These are phyloP conservation scores for Calvadosia cruxmelitensis DNA, from an alignment of 30 jellyfish, hydroid and myxozoan species.

Conservation along the genomic window DNA sequence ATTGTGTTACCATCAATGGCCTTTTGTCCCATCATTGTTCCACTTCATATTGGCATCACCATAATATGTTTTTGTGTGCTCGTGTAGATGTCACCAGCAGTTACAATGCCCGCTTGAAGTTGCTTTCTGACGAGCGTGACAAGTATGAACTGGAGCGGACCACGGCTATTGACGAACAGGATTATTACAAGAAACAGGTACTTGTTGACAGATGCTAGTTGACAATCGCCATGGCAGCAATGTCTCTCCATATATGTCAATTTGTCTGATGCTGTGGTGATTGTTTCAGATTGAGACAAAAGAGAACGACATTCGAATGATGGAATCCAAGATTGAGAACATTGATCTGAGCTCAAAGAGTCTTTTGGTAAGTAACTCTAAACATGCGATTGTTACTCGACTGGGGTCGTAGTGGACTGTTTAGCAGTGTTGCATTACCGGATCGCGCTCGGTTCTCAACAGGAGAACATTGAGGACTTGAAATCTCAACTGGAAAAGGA, in stretches of 20 bases:
- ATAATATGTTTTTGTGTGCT: too few relatives aligned
- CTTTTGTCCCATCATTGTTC: too few relatives aligned
- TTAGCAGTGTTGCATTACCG: too few relatives aligned
- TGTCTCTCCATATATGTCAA: not conserved
- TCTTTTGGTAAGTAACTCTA: not conserved
- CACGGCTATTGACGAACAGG: not conserved
- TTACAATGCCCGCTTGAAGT: not conserved
- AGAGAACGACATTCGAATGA: not conserved
- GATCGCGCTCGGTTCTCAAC: not conserved
- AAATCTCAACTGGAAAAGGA: not conserved
- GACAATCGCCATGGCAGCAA: too few relatives aligned
- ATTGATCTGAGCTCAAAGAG: not conserved
- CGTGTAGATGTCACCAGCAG: not conserved
- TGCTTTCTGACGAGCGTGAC: not conserved
- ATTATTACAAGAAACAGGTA: not conserved
- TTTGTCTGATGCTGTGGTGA: not conserved
- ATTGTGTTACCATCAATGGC: too few relatives aligned
- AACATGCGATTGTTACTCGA: too few relatives aligned
- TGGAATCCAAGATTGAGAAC: not conserved
- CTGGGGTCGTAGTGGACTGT: too few relatives aligned
- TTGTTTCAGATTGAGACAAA: not conserved
- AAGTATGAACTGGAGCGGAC: not conserved
- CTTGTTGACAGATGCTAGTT: too few relatives aligned
- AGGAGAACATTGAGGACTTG: not conserved
- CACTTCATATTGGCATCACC: too few relatives aligned